Evolutionary conservation across 2,113 vertebrate genomes (phyloP).

Genomic region (Chloropsis hardwickii): DNA sequence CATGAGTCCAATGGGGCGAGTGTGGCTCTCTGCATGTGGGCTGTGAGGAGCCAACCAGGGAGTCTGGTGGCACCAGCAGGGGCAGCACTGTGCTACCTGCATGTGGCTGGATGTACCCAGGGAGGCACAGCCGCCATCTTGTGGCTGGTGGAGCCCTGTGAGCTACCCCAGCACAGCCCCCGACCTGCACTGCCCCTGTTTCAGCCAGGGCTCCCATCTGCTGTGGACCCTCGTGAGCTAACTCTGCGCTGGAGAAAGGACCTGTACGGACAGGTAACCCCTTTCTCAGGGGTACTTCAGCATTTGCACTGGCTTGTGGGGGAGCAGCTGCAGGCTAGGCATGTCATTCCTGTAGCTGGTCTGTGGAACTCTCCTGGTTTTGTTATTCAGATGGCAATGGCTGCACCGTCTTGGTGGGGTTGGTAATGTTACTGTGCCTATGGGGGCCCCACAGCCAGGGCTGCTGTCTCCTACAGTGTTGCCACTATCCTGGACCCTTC

Average conservation of each 20-base stretch:
- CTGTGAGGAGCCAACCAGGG: neutral
- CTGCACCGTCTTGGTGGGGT: neutral
- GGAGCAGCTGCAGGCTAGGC: no score
- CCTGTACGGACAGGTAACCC: no score
- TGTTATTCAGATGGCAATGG: neutral
- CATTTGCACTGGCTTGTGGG: no score
- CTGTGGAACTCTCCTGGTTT: neutral
- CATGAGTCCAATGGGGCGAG: no score
- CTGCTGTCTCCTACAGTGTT: neutral
- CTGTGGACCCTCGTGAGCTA: neutral
- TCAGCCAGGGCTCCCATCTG: neutral
- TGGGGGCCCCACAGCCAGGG: neutral
- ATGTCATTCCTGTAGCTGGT: neutral
- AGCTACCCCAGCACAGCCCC: neutral
- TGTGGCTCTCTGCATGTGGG: fast-evolving
- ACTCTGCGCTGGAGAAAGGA: neutral
- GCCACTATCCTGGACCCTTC: neutral
- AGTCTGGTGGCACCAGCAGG: neutral
- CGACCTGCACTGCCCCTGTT: fast-evolving
- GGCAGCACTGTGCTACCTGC: neutral
- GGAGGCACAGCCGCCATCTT: fast-evolving
- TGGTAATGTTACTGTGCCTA: neutral
- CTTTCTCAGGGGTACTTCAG: neutral
- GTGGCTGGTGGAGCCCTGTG: fast-evolving
- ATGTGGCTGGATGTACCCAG: fast-evolving